phyloP scores from a whole-genome alignment of 2,113 vertebrate species.

The Shinisaurus crocodilurus region DNA sequence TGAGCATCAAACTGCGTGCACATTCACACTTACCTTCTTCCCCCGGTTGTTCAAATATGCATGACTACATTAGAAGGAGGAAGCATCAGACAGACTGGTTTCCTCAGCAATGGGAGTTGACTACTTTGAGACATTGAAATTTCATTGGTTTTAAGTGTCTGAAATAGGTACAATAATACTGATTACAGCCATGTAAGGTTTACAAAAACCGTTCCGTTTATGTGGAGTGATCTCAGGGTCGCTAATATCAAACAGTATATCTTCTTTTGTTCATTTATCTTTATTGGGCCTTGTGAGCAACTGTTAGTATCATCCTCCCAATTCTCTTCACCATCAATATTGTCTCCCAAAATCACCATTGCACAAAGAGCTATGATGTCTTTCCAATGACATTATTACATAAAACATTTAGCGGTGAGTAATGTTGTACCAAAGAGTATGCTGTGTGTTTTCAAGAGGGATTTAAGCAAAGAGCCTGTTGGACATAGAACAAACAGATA shows the following conservation, averaged over 20 bases:
- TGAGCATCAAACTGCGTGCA: neutral
- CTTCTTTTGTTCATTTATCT: neutral
- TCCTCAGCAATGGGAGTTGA: neutral
- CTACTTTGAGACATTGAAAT: neutral
- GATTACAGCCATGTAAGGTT: neutral
- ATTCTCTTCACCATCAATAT: conserved; percentile 4
- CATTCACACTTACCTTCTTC: neutral
- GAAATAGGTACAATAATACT: neutral
- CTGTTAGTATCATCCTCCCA: neutral
- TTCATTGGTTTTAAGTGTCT: neutral
- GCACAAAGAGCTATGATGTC: neutral
- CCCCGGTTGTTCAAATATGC: neutral
- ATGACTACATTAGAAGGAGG: neutral
- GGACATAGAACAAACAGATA: conserved; percentile 28
- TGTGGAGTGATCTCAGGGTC: neutral
- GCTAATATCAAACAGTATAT: neutral
- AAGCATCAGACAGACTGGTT: neutral
- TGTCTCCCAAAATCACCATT: neutral
- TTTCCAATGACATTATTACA: conserved; percentile 7
- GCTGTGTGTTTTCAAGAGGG: neutral
- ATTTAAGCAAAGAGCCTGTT: conserved; percentile 20
- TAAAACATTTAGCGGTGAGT: neutral
- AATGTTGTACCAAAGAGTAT: neutral
- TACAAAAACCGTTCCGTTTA: neutral
- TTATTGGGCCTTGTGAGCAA: neutral